phyloP scores from a whole-genome alignment of 2,113 vertebrate species.

The Saguinus imperator region DNA sequence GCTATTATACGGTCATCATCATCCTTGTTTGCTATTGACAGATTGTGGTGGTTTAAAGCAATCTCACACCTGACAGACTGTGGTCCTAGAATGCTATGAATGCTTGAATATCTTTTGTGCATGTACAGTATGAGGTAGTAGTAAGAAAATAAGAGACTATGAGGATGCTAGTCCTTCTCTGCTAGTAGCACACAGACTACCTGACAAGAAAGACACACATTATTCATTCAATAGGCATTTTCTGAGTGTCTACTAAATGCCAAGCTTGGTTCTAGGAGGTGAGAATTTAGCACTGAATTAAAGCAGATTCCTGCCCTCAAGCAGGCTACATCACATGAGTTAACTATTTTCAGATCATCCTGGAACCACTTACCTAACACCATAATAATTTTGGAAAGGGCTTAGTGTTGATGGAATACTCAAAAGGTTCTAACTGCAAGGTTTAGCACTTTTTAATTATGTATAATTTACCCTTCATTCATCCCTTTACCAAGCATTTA shows the following conservation, averaged over 20 bases:
- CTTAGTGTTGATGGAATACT: neutral
- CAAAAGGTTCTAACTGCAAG: neutral
- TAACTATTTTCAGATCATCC: neutral
- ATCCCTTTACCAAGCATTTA: neutral
- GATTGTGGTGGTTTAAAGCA: rapidly evolving
- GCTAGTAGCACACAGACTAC: neutral
- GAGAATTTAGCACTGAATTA: neutral
- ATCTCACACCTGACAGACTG: rapidly evolving
- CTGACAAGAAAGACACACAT: neutral
- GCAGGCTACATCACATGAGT: neutral
- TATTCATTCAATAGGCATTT: neutral
- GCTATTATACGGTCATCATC: neutral
- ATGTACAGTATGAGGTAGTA: rapidly evolving
- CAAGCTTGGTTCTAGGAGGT: neutral
- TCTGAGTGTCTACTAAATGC: neutral
- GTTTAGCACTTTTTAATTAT: neutral
- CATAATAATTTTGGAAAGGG: neutral
- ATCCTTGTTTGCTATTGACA: neutral
- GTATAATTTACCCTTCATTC: neutral
- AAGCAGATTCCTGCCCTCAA: neutral
- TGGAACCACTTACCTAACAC: too few relatives aligned
- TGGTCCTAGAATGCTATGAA: neutral
- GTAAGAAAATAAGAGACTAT: neutral
- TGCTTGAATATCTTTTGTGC: neutral
- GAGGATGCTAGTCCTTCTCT: neutral